Percentiles rank a stretch among this genome's conserved stretches.
These are phyloP conservation scores for Drosophila elegans DNA, from an alignment of 1,140 invertebrate genomes.

Conservation along the genomic window DNA sequence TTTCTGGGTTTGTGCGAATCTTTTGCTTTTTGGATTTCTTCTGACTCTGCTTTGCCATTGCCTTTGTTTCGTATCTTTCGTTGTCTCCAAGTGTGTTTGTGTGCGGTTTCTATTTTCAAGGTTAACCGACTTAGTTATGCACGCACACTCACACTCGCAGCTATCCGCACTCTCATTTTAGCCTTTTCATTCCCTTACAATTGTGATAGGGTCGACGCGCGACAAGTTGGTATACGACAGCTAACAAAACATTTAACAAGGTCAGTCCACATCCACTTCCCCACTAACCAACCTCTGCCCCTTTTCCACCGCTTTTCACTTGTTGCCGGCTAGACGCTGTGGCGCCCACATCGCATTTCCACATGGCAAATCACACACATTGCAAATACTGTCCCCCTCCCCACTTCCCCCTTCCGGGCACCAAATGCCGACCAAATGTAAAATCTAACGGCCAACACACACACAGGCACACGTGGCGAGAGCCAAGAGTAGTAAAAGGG, in stretches of 20 bases:
- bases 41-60: conserved; percentile 5
- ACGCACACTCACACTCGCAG: conserved; percentile 6
- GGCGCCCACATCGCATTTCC: conserved; percentile 41
- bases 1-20: conserved; percentile 40
- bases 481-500: conserved; percentile 55
- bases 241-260: conserved; percentile 63
- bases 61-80: not conserved
- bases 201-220: not conserved
- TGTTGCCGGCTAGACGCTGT: conserved; percentile 62
- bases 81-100: conserved; percentile 36
- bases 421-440: conserved; percentile 74
- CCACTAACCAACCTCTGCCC: not conserved
- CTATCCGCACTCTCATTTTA: conserved; percentile 4
- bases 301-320: conserved; percentile 37
- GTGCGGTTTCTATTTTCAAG: conserved; percentile 80
- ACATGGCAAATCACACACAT: conserved; percentile 32
- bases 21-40: conserved; percentile 34
- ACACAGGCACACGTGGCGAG: conserved; percentile 13
- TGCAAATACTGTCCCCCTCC: not conserved
- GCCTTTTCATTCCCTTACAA: not conserved
- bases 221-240: conserved; percentile 47
- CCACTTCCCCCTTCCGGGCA: conserved; percentile 19
- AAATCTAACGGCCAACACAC: conserved; percentile 67
- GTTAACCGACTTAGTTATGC: conserved; percentile 74
- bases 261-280: conserved; percentile 42